A percentile compares a stretch with the other conserved stretches of the same genome.
These are phyloP conservation scores for Syngnathus floridae DNA, from an alignment of 2,113 vertebrate genomes.

Conservation along the genomic window DNA sequence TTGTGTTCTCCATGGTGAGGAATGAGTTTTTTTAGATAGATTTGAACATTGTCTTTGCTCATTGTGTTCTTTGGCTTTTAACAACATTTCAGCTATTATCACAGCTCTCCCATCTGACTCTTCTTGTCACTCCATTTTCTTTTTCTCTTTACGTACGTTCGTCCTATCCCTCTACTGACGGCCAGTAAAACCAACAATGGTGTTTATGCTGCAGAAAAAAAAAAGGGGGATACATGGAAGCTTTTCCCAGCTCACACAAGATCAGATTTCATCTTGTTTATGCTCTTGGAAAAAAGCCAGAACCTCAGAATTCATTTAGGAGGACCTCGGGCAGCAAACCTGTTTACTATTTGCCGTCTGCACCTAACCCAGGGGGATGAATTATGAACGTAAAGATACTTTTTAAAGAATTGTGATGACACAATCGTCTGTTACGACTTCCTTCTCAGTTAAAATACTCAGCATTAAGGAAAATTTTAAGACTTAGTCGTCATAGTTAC, in stretches of 20 bases:
- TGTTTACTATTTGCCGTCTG: background rate
- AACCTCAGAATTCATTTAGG: slow-evolving; percentile 24
- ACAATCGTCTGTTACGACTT: background rate
- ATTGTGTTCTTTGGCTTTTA: background rate
- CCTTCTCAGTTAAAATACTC: background rate
- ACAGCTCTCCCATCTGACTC: slow-evolving; percentile 12
- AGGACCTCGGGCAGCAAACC: slow-evolving; percentile 5
- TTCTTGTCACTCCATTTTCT: slow-evolving; percentile 1
- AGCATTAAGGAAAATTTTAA: no score
- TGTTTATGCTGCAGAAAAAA: slow-evolving; percentile 28
- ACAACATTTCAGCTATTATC: slow-evolving; percentile 16
- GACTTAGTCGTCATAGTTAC: no score
- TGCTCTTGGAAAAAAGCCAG: slow-evolving; percentile 13
- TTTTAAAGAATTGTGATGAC: background rate
- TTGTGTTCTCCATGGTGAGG: background rate
- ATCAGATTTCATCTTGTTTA: slow-evolving; percentile 6
- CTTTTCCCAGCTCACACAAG: slow-evolving; percentile 12
- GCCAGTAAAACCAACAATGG: slow-evolving; percentile 21
- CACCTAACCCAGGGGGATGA: background rate
- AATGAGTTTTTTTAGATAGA: background rate
- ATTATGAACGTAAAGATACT: background rate
- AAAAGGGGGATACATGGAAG: background rate
- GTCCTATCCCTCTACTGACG: slow-evolving; percentile 25
- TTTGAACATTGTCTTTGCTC: slow-evolving; percentile 5
- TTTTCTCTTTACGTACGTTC: slow-evolving; percentile 1